Percentiles rank a stretch among this genome's conserved stretches.
These are phyloP conservation scores for Heterocephalus glaber DNA, from an alignment of 2,113 vertebrate genomes.

Conservation along the genomic window DNA sequence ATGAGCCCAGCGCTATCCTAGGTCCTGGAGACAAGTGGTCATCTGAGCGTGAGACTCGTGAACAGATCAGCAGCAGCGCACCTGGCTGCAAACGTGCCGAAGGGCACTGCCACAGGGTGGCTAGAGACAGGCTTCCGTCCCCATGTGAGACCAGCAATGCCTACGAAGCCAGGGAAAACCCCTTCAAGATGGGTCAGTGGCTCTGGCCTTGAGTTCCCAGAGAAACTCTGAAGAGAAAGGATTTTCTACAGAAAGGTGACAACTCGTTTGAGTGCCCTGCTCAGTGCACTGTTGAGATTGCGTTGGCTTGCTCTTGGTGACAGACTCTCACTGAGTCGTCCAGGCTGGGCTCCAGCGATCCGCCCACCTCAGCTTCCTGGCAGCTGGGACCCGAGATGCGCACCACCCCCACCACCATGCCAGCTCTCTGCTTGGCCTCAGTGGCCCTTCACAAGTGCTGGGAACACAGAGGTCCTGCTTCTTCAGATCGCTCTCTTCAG, in stretches of 20 bases:
- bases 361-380: not conserved
- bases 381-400: not conserved
- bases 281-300: not conserved
- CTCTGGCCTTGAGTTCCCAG: not conserved
- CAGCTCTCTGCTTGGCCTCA: not conserved
- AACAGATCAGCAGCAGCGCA: not conserved
- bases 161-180: not conserved
- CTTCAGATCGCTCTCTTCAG: not conserved
- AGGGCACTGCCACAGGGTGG: fast-evolving
- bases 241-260: not conserved
- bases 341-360: not conserved
- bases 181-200: not conserved
- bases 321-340: too few species aligned
- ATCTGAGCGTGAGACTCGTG: not conserved
- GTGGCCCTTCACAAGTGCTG: not conserved
- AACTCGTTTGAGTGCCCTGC: not conserved
- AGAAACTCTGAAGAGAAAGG: not conserved
- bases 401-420: not conserved
- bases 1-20: not conserved
- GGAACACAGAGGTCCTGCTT: not conserved
- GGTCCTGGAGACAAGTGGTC: not conserved
- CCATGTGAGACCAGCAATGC: fast-evolving
- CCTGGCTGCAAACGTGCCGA: not conserved
- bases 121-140: not conserved
- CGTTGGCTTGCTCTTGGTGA: not conserved